Evolutionary conservation across 2,888 invertebrate species (phyloP).

Genomic region (Clusia tigrina): DNA sequence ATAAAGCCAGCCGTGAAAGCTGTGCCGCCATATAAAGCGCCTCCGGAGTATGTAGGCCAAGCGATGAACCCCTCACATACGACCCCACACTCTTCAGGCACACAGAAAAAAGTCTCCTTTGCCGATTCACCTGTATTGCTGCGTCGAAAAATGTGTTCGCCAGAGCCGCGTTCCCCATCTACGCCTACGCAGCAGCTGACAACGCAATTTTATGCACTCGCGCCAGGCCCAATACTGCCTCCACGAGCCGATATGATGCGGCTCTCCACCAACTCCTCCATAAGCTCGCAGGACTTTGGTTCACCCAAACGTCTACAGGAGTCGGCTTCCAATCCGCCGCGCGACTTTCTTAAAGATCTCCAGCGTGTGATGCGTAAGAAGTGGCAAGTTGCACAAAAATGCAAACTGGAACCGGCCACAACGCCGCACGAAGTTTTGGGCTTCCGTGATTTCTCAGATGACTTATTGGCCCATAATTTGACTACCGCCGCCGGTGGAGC

Average conservation of each 20-base stretch:
- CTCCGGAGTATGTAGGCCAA: constrained; percentile 61
- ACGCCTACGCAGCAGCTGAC: constrained; percentile 31
- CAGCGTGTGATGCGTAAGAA: constrained; percentile 93
- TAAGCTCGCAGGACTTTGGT: constrained; percentile 64
- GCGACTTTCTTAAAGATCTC: constrained; percentile 85
- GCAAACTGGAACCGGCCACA: constrained; percentile 85
- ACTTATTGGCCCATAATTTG: constrained; percentile 56
- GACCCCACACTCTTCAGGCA: constrained; percentile 32
- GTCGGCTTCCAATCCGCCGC: constrained; percentile 77
- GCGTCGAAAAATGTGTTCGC: constrained; percentile 64
- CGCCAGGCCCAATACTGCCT: constrained; percentile 72
- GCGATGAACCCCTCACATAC: constrained; percentile 26
- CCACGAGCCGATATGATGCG: constrained; percentile 79
- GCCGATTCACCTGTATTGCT: constrained; percentile 64
- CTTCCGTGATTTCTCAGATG: constrained; percentile 80
- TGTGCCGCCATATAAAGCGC: constrained; percentile 64
- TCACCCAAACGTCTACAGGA: constrained; percentile 81
- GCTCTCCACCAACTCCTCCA: constrained; percentile 69
- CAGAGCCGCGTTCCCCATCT: constrained; percentile 56
- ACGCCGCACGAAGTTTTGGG: constrained; percentile 92
- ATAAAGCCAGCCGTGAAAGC: constrained; percentile 56
- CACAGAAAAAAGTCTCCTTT: constrained; percentile 62
- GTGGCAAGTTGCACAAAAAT: constrained; percentile 93
- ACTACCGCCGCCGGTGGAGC: constrained; percentile 49
- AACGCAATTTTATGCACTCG: constrained; percentile 41